Evolutionary conservation across 2,797 vertebrate species (phyloP).

Genomic region (Orientallactaga sibirica): DNA sequence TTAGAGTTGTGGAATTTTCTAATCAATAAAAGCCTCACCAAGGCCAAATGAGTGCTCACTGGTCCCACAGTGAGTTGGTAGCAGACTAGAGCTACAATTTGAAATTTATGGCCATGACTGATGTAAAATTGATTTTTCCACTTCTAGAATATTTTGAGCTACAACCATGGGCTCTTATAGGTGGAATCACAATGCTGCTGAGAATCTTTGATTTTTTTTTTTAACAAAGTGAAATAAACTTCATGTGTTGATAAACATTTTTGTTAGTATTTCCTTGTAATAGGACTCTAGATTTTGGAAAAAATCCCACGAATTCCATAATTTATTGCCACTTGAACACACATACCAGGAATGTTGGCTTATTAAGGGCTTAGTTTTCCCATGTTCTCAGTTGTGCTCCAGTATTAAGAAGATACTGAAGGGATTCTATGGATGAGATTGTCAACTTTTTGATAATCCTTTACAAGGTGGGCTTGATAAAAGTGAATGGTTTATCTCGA

Average conservation of each 20-base stretch:
- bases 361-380: neutral
- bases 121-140: neutral
- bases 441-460: neutral
- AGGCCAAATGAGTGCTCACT: neutral
- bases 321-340: neutral
- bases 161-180: neutral
- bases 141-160: neutral
- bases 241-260: neutral
- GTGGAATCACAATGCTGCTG: neutral
- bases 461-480: neutral
- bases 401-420: neutral
- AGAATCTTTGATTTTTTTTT: neutral
- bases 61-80: neutral
- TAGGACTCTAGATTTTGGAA: neutral
- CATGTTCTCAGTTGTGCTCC: neutral
- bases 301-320: neutral
- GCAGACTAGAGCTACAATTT: neutral
- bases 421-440: neutral
- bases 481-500: neutral
- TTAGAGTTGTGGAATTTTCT: neutral
- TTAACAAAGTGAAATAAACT: neutral
- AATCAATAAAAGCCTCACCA: neutral
- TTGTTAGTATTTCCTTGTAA: neutral
- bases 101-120: neutral
- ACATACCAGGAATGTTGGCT: neutral